These are phyloP conservation scores for Stercorarius parasiticus DNA, from an alignment of 2,113 vertebrate species.

Conservation along the genomic window DNA sequence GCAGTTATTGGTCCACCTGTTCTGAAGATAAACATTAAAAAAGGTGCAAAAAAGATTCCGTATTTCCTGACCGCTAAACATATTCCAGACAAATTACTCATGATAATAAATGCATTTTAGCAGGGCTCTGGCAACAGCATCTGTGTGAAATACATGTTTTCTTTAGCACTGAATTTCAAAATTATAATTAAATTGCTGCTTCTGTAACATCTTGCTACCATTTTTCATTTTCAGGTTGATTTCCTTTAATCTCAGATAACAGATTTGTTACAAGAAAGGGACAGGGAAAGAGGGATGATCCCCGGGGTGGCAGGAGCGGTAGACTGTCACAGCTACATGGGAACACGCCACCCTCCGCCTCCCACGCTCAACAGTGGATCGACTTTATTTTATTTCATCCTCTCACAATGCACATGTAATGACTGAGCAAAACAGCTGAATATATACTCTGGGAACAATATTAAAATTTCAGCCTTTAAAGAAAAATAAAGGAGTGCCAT, in stretches of 20 bases:
- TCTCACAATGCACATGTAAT: background rate
- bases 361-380: fast-evolving
- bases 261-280: background rate
- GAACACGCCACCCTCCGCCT: background rate
- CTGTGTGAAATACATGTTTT: background rate
- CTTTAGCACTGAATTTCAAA: background rate
- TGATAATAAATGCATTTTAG: background rate
- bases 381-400: background rate
- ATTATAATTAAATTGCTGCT: background rate
- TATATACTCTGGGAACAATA: background rate
- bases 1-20: background rate
- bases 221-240: background rate
- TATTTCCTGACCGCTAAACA: background rate
- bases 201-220: background rate
- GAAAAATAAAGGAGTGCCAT: background rate
- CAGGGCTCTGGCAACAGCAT: background rate
- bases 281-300: background rate
- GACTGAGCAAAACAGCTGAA: background rate
- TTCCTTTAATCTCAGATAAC: background rate
- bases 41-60: background rate
- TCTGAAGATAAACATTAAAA: background rate
- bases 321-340: background rate
- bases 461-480: background rate
- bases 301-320: fast-evolving
- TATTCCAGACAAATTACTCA: background rate